These are phyloP conservation scores for Zalophus californianus DNA, from an alignment of 2,797 vertebrate species.

Conservation along the genomic window DNA sequence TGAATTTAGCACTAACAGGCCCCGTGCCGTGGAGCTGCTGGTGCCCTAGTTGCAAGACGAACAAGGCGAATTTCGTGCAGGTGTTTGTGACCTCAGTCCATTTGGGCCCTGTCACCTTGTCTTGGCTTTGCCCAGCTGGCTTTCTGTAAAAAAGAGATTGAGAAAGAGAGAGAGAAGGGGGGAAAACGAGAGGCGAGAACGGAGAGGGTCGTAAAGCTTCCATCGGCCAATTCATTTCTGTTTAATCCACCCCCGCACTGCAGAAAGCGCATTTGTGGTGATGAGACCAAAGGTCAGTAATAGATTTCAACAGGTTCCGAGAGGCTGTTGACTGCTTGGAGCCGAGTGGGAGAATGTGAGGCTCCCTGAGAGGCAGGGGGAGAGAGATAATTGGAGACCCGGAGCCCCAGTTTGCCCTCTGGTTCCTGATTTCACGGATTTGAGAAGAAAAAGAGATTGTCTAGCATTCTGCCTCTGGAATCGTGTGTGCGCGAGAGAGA, in stretches of 20 bases:
- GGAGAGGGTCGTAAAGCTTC: constrained; percentile 64
- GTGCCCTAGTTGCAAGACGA: constrained; percentile 73
- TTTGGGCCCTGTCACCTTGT: not conserved
- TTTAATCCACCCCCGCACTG: constrained; percentile 79
- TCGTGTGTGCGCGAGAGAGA: not conserved
- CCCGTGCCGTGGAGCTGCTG: constrained; percentile 35
- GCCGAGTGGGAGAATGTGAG: not conserved
- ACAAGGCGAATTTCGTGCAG: constrained; percentile 76
- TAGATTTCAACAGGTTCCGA: constrained; percentile 81
- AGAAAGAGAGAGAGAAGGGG: not conserved
- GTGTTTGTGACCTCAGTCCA: constrained; percentile 72
- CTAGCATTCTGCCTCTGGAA: constrained; percentile 62
- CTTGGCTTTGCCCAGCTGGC: constrained; percentile 54
- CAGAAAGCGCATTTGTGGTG: constrained; percentile 77
- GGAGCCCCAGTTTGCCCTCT: constrained; percentile 52
- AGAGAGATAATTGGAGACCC: constrained; percentile 76
- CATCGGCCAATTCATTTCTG: constrained; percentile 78
- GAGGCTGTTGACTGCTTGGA: constrained; percentile 70
- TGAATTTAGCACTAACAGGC: constrained; percentile 83
- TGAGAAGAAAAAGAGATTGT: constrained; percentile 74
- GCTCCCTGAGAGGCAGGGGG: constrained; percentile 65
- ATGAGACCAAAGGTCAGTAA: constrained; percentile 84
- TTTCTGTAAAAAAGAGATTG: constrained; percentile 23
- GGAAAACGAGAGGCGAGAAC: not conserved
- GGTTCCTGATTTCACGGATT: constrained; percentile 72